phyloP scores from a whole-genome alignment of 2,888 invertebrate genomes.

The Drosophila putrida region DNA sequence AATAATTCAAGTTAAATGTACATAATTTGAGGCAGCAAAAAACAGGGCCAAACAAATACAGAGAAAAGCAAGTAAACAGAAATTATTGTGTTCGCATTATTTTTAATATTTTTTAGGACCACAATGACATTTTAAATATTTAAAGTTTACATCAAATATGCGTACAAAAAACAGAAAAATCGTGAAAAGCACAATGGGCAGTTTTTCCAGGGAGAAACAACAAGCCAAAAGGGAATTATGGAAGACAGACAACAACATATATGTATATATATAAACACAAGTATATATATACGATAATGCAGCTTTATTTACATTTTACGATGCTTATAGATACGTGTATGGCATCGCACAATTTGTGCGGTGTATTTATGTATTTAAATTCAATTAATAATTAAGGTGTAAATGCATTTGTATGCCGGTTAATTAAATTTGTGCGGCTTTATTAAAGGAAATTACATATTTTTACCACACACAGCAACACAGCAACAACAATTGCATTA shows the following conservation, averaged over 20 bases:
- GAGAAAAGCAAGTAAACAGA: slow-evolving; percentile 11
- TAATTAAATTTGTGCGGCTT: slow-evolving; percentile 83
- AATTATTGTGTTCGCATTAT: slow-evolving; percentile 17
- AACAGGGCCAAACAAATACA: background rate
- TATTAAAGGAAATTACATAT: slow-evolving; percentile 80
- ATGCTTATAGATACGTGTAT: slow-evolving; percentile 9
- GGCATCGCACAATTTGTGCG: slow-evolving; percentile 36
- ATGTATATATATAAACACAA: slow-evolving; percentile 6
- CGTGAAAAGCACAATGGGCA: slow-evolving; percentile 28
- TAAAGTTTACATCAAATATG: slow-evolving; percentile 31
- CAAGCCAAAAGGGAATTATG: slow-evolving; percentile 18
- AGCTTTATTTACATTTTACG: slow-evolving; percentile 21
- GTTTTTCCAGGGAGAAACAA: slow-evolving; percentile 11
- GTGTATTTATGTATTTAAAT: slow-evolving; percentile 70
- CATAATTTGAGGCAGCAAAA: slow-evolving; percentile 4
- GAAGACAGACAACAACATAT: slow-evolving; percentile 17
- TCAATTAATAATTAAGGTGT: slow-evolving; percentile 83
- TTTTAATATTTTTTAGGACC: slow-evolving; percentile 12
- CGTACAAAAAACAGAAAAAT: slow-evolving; percentile 6
- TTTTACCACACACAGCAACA: slow-evolving; percentile 59
- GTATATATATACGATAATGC: slow-evolving; percentile 17
- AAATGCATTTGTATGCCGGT: slow-evolving; percentile 82
- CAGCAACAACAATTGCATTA: slow-evolving; percentile 35
- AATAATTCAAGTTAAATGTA: slow-evolving; percentile 51
- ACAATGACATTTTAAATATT: slow-evolving; percentile 46